Evolutionary conservation across 2,888 invertebrate species (phyloP).

Genomic region (Tipula vernalis): DNA sequence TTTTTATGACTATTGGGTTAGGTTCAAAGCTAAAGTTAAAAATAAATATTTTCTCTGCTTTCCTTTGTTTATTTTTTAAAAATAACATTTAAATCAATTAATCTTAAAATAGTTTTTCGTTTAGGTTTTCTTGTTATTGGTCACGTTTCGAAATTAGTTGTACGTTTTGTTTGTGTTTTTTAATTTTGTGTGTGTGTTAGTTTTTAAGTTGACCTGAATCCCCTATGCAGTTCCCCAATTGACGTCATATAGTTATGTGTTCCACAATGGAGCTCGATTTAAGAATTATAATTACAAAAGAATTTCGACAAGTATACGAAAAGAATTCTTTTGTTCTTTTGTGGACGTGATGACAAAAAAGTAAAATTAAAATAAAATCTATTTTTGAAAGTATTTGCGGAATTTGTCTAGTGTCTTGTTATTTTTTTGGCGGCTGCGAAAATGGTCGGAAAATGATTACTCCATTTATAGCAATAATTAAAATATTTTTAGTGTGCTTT

Average conservation of each 20-base stretch:
- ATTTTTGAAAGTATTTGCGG: background rate
- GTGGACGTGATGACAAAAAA: background rate
- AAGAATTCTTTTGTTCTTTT: background rate
- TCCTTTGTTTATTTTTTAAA: background rate
- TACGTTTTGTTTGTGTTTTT: background rate
- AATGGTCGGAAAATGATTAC: background rate
- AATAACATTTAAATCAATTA: background rate
- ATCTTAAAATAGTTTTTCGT: background rate
- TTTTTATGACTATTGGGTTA: background rate
- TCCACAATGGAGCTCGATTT: background rate
- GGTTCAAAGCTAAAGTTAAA: background rate
- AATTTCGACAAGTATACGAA: background rate
- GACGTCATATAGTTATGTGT: background rate
- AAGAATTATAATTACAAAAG: background rate
- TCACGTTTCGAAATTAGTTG: background rate
- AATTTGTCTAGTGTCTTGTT: background rate
- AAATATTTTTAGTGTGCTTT: background rate
- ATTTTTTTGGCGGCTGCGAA: background rate
- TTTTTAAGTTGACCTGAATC: background rate
- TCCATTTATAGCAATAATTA: background rate
- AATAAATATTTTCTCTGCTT: background rate
- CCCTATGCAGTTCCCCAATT: background rate
- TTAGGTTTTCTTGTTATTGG: background rate
- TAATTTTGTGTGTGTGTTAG: background rate
- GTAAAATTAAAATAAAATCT: background rate